Evolutionary conservation across 2,888 invertebrate species (phyloP), one percentile per base, ranked within the genome.

Genomic region (Harpalus rufipes): DNA sequence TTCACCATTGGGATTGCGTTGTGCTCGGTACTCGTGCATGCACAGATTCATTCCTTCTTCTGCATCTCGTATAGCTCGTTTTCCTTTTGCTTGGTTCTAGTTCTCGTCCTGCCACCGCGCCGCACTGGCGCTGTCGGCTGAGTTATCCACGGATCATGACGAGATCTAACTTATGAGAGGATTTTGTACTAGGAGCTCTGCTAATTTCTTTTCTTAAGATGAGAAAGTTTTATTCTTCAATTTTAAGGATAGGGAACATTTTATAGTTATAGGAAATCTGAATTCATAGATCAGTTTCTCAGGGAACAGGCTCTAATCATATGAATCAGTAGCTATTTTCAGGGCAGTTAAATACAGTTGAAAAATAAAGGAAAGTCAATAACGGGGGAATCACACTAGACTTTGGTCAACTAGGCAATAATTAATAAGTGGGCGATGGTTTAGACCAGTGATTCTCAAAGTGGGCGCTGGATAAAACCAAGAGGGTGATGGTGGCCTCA

Each of bases 1-100:
- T 85, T 85, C 80, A 85, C 85, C 85, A 85, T 85, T 85, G 85
- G 85, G 85, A 85, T 85, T 79, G 68, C 41, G 79, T 84, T 78
- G 72, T 74, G 72, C 72, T 74, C 41, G 68, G 68, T 68, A 68
- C 68, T 84, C 84, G 85, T 85, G 85, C 85, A 85, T 85, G 80
- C 85, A 85, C 80, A 68, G 80, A 85, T 85, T 85, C 85, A 79
- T 85, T 85, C 58, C 56, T 65, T 63, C 58, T 68, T 63, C 79
- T 78, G 51, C 79, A 63, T 84, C 51, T 84, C 79, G 44, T 65
- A 79, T 39, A 63, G 78, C 51, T 84, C 79, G 44, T 79, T 84
- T 72, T 63, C 32, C 32, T 58, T 82, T 74, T 68, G 51, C 44
- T 58, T 21, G 32, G 56, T 76, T 76, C 12, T 21, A 14, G 56